Percentiles rank a stretch among this genome's conserved stretches.
Evolutionary conservation across 2,888 invertebrate species (phyloP).

Genomic region (Stenotaenia linearis): DNA sequence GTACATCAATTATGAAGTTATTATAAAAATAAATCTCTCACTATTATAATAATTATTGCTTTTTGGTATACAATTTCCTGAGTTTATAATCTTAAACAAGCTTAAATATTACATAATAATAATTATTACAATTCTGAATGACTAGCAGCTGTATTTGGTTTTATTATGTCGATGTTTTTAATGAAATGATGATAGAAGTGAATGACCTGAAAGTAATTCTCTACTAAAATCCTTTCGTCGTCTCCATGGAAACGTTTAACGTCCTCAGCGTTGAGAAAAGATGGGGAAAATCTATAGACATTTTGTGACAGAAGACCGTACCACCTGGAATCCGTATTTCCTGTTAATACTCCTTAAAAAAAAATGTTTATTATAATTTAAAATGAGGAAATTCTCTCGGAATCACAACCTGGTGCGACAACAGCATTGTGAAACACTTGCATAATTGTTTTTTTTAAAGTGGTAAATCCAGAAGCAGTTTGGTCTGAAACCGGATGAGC

Average conservation of each 20-base stretch:
- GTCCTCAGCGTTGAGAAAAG: conserved; percentile 43
- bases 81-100: neutral
- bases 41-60: too few species aligned
- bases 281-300: conserved; percentile 51
- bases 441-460: conserved; percentile 47
- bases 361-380: neutral
- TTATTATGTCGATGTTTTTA: conserved; percentile 45
- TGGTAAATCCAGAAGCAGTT: conserved; percentile 48
- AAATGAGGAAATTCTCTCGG: neutral
- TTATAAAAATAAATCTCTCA: too few species aligned
- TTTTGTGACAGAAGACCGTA: conserved; percentile 48
- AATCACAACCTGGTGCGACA: conserved; percentile 47
- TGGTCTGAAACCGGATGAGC: conserved; percentile 48
- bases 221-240: conserved; percentile 50
- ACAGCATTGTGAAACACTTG: conserved; percentile 48
- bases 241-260: conserved; percentile 50
- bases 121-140: neutral
- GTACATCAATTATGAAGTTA: too few species aligned
- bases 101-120: too few species aligned
- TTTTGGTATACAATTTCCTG: neutral
- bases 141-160: neutral
- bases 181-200: conserved; percentile 52
- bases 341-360: conserved; percentile 42
- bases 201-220: conserved; percentile 49
- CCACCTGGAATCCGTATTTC: conserved; percentile 51